Conservation (phyloP, 1,140 invertebrate species). For the Prorops nasuta region DNA sequence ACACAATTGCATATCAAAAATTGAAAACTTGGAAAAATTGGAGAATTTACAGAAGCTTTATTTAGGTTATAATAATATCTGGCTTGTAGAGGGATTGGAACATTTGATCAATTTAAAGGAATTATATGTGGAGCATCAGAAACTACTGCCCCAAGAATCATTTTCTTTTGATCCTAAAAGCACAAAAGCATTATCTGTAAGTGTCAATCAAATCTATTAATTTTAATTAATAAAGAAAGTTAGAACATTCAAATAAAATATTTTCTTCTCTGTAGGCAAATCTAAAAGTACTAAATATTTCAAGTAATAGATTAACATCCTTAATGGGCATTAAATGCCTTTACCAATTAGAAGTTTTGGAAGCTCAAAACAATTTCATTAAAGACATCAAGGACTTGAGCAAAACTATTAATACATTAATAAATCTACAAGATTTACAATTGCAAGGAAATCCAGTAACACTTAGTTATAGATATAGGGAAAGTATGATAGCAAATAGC, state of each 20-base stretch:
- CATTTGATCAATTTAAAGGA: conserved; percentile 61
- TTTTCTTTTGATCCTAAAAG: conserved; percentile 70
- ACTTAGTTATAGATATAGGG: conserved; percentile 61
- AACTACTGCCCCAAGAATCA: conserved; percentile 54
- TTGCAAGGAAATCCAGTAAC: conserved; percentile 65
- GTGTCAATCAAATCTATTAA: conserved; percentile 15
- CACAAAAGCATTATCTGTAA: conserved; percentile 61
- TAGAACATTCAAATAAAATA: too few relatives aligned
- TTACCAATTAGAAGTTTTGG: conserved; percentile 45
- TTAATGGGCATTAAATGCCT: conserved; percentile 50
- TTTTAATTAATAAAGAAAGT: not conserved
- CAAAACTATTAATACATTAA: conserved; percentile 56
- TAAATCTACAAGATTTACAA: conserved; percentile 56
- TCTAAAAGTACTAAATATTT: conserved; percentile 56
- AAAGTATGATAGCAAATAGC: conserved; percentile 64
- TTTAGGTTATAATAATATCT: conserved; percentile 67
- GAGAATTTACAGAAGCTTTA: conserved; percentile 65
- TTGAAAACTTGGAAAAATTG: conserved; percentile 63
- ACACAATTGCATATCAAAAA: conserved; percentile 65
- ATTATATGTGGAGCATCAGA: conserved; percentile 68
- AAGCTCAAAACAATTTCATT: conserved; percentile 56
- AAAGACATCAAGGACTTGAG: conserved; percentile 53
- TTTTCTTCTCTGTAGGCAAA: conserved; percentile 40
- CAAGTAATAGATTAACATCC: conserved; percentile 54
- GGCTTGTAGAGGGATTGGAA: conserved; percentile 68